Evolutionary conservation across 2,797 vertebrate species (phyloP).

Genomic region (Benthosema pterotum): DNA sequence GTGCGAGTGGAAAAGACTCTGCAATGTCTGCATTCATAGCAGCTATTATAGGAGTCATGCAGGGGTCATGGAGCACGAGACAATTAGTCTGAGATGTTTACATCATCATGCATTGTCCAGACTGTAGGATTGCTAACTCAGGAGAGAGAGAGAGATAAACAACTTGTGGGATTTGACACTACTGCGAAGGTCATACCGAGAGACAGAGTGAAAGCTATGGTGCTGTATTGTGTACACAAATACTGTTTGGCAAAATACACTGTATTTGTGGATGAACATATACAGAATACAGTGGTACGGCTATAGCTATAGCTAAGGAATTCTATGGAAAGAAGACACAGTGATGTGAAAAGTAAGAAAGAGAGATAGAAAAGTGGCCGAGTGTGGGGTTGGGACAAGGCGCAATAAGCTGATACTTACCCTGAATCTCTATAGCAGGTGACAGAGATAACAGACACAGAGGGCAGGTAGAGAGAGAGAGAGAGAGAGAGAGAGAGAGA

Average conservation of each 20-base stretch:
- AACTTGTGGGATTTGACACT: background rate
- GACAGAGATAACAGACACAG: slow-evolving; percentile 43
- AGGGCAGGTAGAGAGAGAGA: slow-evolving; percentile 28
- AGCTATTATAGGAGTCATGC: slow-evolving; percentile 42
- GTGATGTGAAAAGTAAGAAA: background rate
- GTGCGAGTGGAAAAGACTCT: slow-evolving; percentile 22
- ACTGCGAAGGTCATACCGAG: slow-evolving; percentile 1
- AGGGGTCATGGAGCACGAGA: slow-evolving; percentile 48
- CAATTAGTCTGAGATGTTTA: slow-evolving; percentile 5
- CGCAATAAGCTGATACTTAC: slow-evolving; percentile 75
- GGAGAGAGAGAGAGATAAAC: slow-evolving; percentile 17
- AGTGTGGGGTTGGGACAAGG: slow-evolving; percentile 14
- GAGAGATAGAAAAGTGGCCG: background rate
- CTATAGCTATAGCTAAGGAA: no score
- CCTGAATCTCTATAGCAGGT: slow-evolving; percentile 79
- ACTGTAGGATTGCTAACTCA: slow-evolving; percentile 3
- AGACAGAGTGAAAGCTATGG: background rate
- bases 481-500: slow-evolving; percentile 11
- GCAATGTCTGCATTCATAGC: slow-evolving; percentile 28
- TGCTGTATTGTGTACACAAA: no score
- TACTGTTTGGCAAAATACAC: no score
- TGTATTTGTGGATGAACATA: no score
- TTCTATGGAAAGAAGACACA: background rate
- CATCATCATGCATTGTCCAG: slow-evolving; percentile 31
- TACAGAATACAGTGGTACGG: no score